A percentile compares a stretch with the other conserved stretches of the same genome.
Conservation (phyloP, 1,140 invertebrate genomes). For the Oryzaephilus surinamensis region DNA sequence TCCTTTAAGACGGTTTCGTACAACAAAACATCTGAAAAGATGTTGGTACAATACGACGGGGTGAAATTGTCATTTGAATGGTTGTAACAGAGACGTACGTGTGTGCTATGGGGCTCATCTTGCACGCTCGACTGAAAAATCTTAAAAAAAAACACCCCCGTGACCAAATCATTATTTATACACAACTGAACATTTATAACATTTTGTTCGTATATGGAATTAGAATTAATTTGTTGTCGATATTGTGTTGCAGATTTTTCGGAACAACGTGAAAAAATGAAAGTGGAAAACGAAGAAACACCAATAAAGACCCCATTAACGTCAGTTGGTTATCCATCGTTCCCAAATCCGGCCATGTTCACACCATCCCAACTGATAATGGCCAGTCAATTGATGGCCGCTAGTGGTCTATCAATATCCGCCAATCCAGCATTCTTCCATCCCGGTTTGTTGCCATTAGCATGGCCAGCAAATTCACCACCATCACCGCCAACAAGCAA, state of each 20-base stretch:
- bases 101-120: too few species aligned
- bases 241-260: constrained; percentile 13
- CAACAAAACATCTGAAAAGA: too few species aligned
- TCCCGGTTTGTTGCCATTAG: constrained; percentile 35
- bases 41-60: too few species aligned
- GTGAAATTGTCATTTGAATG: too few species aligned
- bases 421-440: constrained; percentile 44
- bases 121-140: too few species aligned
- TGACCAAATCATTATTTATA: not conserved
- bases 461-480: constrained; percentile 33
- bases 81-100: too few species aligned
- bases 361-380: constrained; percentile 44
- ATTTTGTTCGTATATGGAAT: not conserved
- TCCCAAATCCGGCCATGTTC: constrained; percentile 47
- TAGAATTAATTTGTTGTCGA: not conserved
- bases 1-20: too few species aligned
- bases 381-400: constrained; percentile 42
- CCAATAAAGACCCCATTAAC: constrained; percentile 20
- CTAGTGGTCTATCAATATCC: constrained; percentile 35
- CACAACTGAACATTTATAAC: not conserved
- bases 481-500: constrained; percentile 30
- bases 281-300: constrained; percentile 25
- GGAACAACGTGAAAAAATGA: constrained; percentile 25
- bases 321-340: constrained; percentile 33
- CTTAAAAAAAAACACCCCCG: too few species aligned